These are phyloP conservation scores for Tetramorium alpestre DNA, from an alignment of 1,140 invertebrate species.

Conservation along the genomic window DNA sequence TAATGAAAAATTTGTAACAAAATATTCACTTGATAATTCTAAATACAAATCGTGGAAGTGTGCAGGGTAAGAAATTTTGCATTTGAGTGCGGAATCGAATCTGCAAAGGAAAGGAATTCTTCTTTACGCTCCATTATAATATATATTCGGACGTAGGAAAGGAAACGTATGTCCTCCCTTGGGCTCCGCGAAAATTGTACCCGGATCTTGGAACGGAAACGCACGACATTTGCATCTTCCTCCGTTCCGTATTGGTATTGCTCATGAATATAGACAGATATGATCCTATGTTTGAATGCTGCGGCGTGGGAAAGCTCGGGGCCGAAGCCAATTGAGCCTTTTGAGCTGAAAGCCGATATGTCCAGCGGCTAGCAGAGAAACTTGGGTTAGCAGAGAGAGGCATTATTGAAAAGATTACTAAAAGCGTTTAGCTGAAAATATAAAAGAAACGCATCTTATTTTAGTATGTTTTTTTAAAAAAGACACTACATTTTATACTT, in stretches of 20 bases:
- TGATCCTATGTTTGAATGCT: slow-evolving; percentile 74
- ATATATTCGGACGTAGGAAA: slow-evolving; percentile 70
- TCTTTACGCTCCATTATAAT: slow-evolving; percentile 75
- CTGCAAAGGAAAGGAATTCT: slow-evolving; percentile 65
- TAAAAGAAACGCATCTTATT: not conserved
- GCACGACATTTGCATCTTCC: slow-evolving; percentile 74
- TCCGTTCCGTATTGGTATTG: slow-evolving; percentile 70
- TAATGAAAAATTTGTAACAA: not conserved
- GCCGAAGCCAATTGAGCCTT: slow-evolving; percentile 67
- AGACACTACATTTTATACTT: not conserved
- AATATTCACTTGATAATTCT: slow-evolving; percentile 33
- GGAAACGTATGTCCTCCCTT: slow-evolving; percentile 75
- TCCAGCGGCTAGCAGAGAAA: slow-evolving; percentile 60
- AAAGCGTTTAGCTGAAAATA: not conserved
- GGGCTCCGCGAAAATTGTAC: slow-evolving; percentile 73
- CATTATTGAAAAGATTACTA: slow-evolving; percentile 50
- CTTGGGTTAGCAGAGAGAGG: slow-evolving; percentile 26
- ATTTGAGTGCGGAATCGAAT: slow-evolving; percentile 63
- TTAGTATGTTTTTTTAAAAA: not conserved
- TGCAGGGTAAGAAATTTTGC: slow-evolving; percentile 12
- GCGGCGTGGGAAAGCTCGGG: slow-evolving; percentile 59
- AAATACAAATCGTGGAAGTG: slow-evolving; percentile 17
- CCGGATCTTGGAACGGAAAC: slow-evolving; percentile 71
- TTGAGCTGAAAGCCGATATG: slow-evolving; percentile 71
- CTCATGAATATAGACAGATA: slow-evolving; percentile 77